Base-by-base conservation (phyloP, 2,113 vertebrate genomes). In the Limanda limanda region DNA sequence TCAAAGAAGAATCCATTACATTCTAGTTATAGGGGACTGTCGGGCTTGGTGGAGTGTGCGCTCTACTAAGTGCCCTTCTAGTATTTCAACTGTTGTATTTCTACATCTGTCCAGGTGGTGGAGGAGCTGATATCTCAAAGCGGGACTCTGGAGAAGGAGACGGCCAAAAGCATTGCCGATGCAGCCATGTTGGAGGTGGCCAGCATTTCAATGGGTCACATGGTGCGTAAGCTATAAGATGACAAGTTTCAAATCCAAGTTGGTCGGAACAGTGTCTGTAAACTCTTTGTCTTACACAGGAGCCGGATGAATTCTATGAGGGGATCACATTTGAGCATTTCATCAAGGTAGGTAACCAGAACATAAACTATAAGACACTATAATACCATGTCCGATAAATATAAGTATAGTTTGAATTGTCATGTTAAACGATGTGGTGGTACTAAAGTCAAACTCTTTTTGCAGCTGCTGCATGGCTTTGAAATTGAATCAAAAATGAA, bases 181-280 rank as follows among this genome's bases (percentile, higher is more conserved):
- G 97, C 97, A 12, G 98, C 98, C 93, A 99, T 99, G 98, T 89
- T 97, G 95, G 98, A 99, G 91, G 98, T 98, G 0, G 98, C 97
- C 82, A 96, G 94, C 78, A 95, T 97, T 78, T 97, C 96, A 0
- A 91, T 97, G 92, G 97, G 96, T 47, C 95, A 96, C 81, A 98
- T 97, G 98, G 97, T 98, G 93, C 66, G 93, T 63, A 23, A 63
- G 37, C 37, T 61, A 18, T 2, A 24, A 11, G 5, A 24, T 58
- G 15, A 57, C 7, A 31, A 77, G 11, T 52, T 52, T 52, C 2
- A 15, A 42, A 42, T 13, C 40, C 40, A 42, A 42, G 40, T 11
- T 12, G 12, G 40, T 13, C 12, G 20, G 9, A 8, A 11, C 7
- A 24, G 31, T 27, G 1, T 48, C 4, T 37, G 12, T 52, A 74